These are phyloP conservation scores for Pogonophryne albipinna DNA, from an alignment of 2,797 vertebrate genomes.

Conservation along the genomic window DNA sequence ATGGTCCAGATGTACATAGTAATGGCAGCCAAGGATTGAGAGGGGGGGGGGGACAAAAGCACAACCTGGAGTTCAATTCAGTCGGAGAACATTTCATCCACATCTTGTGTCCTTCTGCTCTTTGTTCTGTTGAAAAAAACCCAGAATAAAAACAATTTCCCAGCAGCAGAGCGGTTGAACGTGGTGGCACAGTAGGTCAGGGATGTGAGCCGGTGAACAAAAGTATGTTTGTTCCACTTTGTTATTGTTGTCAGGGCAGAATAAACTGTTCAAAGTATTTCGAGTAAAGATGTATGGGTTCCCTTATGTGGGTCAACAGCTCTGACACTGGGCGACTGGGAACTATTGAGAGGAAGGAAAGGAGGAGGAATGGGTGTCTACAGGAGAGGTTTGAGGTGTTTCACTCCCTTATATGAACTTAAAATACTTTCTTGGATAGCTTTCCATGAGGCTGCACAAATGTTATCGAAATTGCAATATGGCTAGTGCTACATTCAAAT, in stretches of 20 bases:
- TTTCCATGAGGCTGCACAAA: too few species aligned
- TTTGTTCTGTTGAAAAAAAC: constrained; percentile 18
- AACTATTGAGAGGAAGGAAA: background rate
- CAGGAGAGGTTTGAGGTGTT: background rate
- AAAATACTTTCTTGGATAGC: too few species aligned
- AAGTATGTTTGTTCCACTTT: background rate
- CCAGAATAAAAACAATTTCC: constrained; percentile 4
- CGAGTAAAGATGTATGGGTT: background rate
- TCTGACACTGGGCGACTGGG: background rate
- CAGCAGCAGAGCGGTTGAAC: background rate
- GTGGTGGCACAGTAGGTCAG: background rate
- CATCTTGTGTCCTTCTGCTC: background rate
- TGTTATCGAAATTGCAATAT: too few species aligned
- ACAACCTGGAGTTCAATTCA: constrained; percentile 46
- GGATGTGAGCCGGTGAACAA: background rate
- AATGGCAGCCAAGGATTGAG: constrained; percentile 42
- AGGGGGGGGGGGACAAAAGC: constrained; percentile 18
- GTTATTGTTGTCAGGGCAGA: background rate
- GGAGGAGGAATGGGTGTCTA: background rate
- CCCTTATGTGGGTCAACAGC: background rate
- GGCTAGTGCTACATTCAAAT: too few species aligned
- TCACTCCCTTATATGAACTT: too few species aligned
- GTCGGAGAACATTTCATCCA: constrained; percentile 38
- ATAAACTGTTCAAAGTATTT: background rate
- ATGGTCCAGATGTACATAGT: constrained; percentile 65